Evolutionary conservation across 2,888 invertebrate species (phyloP).

Genomic region (Andrena minutula): DNA sequence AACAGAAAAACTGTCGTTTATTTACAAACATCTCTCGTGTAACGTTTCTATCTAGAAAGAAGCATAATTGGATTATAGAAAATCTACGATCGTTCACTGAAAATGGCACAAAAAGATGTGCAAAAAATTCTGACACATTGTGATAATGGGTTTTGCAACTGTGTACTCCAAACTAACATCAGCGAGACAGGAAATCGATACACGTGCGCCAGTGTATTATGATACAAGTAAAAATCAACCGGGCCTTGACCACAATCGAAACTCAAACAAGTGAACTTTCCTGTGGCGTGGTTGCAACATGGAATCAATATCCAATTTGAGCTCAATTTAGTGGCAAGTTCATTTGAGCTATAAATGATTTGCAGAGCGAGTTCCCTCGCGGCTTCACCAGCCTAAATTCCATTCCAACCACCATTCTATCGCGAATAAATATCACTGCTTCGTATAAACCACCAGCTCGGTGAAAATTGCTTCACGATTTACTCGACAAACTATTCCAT

Average conservation of each 20-base stretch:
- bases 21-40: not conserved
- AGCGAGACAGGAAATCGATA: slow-evolving; percentile 24
- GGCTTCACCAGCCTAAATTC: not conserved
- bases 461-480: too few relatives aligned
- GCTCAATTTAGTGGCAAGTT: slow-evolving; percentile 9
- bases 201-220: not conserved
- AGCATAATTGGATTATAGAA: not conserved
- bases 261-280: slow-evolving; percentile 23
- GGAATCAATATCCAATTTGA: slow-evolving; percentile 17
- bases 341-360: not conserved
- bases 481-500: too few relatives aligned
- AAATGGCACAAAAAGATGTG: not conserved
- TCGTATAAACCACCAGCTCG: too few relatives aligned
- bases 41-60: not conserved
- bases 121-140: not conserved
- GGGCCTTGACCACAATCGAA: slow-evolving; percentile 35
- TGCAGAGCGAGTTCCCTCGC: slow-evolving; percentile 1
- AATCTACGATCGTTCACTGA: not conserved
- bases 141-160: not conserved
- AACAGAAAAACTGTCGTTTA: not conserved
- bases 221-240: slow-evolving; percentile 25
- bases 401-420: slow-evolving; percentile 2
- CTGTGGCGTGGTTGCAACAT: not conserved
- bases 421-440: not conserved
- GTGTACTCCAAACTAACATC: not conserved